These are phyloP conservation scores for Neodiprion fabricii DNA, from an alignment of 1,140 invertebrate genomes.

Conservation along the genomic window DNA sequence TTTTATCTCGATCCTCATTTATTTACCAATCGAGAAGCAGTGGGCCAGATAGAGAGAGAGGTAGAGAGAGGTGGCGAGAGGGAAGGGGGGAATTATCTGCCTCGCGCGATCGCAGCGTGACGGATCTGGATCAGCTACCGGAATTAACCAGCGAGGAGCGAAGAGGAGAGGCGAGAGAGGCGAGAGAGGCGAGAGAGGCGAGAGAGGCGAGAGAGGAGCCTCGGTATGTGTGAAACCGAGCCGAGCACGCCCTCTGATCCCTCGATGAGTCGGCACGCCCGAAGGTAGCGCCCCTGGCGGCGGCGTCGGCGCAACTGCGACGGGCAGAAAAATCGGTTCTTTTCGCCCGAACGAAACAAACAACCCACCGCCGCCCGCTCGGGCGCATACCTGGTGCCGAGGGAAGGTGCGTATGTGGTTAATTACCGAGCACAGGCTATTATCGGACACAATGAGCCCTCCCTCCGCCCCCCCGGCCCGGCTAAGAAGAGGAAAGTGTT, in stretches of 20 bases:
- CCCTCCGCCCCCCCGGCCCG: neutral
- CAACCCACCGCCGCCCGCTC: neutral
- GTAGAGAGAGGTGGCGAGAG: conserved; percentile 15
- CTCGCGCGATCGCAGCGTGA: conserved; percentile 6
- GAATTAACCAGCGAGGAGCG: neutral
- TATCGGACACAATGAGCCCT: neutral
- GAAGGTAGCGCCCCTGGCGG: neutral
- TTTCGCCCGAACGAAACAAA: neutral
- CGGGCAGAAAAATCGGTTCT: neutral
- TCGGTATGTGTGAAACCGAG: neutral
- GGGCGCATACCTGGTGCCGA: too few species aligned
- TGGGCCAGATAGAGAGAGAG: conserved; percentile 8
- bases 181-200: too few species aligned
- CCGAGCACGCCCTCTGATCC: conserved; percentile 6
- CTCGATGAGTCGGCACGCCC: neutral
- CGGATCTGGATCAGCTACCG: conserved; percentile 6
- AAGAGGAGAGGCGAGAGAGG: too few species aligned
- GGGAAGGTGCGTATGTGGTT: neutral
- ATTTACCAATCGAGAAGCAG: conserved; percentile 3
- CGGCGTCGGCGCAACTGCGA: neutral
- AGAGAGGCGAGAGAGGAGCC: too few species aligned
- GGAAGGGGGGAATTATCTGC: conserved; percentile 15
- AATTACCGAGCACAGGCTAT: neutral
- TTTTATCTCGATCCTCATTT: conserved; percentile 22
- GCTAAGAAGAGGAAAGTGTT: neutral